phyloP scores from a whole-genome alignment of 1,140 invertebrate species.

The Tetranychus urticae region DNA sequence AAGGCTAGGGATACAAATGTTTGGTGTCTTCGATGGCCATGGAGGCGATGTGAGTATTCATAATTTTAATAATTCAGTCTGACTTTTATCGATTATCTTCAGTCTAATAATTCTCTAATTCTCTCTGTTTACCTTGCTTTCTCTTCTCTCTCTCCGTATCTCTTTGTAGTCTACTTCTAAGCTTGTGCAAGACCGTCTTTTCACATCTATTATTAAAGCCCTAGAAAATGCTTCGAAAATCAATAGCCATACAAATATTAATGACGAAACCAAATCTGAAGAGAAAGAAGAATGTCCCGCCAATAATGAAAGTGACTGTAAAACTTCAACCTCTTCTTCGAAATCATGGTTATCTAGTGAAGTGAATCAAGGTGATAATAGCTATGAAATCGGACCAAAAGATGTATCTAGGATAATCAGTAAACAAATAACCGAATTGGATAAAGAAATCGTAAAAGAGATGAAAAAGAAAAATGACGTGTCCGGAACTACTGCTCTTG shows the following conservation, averaged over 20 bases:
- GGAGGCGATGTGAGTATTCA: constrained; percentile 46
- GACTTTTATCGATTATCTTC: neutral
- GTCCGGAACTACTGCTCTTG: constrained; percentile 64
- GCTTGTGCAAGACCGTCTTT: constrained; percentile 54
- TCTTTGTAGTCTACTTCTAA: constrained; percentile 52
- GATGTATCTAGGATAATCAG: neutral
- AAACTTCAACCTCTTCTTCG: too few species aligned
- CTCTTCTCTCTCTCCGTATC: neutral
- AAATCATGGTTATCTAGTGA: too few species aligned
- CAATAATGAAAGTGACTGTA: too few species aligned
- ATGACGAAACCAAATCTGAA: neutral
- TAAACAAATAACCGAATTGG: neutral
- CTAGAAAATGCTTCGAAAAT: neutral
- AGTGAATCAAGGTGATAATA: neutral
- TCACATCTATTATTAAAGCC: constrained; percentile 28
- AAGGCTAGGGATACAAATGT: constrained; percentile 44
- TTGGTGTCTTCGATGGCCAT: constrained; percentile 82
- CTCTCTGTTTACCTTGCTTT: too few species aligned
- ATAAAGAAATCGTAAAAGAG: neutral
- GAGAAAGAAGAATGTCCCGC: neutral
- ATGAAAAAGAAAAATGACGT: constrained; percentile 9
- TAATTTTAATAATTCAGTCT: neutral
- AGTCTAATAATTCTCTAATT: neutral
- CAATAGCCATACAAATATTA: neutral
- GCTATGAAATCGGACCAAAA: neutral